Percentiles rank a stretch among this genome's conserved stretches.
Evolutionary conservation across 2,888 invertebrate species (phyloP).

Genomic region (Aplocera efformata): DNA sequence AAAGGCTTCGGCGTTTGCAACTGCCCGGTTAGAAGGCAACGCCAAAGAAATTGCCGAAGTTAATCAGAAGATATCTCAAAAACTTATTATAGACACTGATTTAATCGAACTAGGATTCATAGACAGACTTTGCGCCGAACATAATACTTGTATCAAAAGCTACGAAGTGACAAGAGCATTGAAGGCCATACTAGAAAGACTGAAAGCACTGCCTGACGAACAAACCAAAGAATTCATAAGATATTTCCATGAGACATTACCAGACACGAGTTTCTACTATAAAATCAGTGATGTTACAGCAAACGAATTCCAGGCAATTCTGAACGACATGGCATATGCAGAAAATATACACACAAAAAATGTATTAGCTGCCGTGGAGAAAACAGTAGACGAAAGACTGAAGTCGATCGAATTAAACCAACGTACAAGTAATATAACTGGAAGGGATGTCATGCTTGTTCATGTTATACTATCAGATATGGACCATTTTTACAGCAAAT

Average conservation of each 20-base stretch:
- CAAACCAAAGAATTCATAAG: conserved; percentile 27
- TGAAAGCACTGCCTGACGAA: conserved; percentile 10
- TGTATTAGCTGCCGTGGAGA: conserved; percentile 41
- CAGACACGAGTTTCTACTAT: conserved; percentile 43
- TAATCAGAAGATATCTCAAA: conserved; percentile 40
- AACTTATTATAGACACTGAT: conserved; percentile 41
- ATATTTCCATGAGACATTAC: conserved; percentile 22
- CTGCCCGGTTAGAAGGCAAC: conserved; percentile 34
- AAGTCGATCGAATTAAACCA: conserved; percentile 25
- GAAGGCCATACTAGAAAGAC: conserved; percentile 7
- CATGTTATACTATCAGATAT: conserved; percentile 58
- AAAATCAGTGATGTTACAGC: conserved; percentile 40
- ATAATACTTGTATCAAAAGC: conserved; percentile 43
- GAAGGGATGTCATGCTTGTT: conserved; percentile 46
- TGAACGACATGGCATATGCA: conserved; percentile 56
- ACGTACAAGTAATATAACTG: conserved; percentile 26
- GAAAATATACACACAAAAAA: conserved; percentile 44
- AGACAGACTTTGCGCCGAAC: conserved; percentile 44
- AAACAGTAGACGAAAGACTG: conserved; percentile 42
- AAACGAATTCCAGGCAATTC: conserved; percentile 48
- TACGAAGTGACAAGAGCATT: conserved; percentile 16
- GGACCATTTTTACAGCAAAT: conserved; percentile 50
- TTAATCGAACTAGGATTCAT: conserved; percentile 48
- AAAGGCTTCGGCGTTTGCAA: conserved; percentile 33
- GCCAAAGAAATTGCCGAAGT: conserved; percentile 26